phyloP scores from a whole-genome alignment of 2,113 vertebrate genomes.

The Madoqua kirkii region DNA sequence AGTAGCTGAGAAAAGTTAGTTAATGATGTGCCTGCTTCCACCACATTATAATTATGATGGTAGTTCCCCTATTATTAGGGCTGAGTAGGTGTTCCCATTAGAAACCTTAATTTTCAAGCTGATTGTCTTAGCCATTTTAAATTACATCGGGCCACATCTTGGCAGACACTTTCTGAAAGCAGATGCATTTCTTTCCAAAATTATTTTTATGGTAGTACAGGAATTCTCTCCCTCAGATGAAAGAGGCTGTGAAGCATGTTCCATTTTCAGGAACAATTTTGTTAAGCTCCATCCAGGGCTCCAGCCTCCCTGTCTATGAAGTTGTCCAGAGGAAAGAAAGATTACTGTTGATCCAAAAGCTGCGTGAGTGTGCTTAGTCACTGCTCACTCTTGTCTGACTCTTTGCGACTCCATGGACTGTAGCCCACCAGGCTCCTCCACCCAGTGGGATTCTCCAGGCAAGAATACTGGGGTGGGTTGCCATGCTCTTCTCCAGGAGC shows the following conservation, averaged over 20 bases:
- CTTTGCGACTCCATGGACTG: not conserved
- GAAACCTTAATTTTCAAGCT: slow-evolving; percentile 68
- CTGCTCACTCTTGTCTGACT: not conserved
- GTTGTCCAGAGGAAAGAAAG: not conserved
- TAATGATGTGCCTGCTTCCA: slow-evolving; percentile 70
- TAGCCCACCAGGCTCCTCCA: not conserved
- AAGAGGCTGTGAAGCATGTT: not conserved
- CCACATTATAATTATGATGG: slow-evolving; percentile 71
- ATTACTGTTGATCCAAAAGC: not conserved
- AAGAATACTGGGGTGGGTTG: not conserved
- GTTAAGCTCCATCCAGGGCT: not conserved
- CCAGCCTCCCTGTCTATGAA: not conserved
- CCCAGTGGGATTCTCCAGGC: not conserved
- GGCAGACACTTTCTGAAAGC: slow-evolving; percentile 53
- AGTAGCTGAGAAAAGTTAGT: slow-evolving; percentile 71
- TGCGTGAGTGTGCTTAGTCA: not conserved
- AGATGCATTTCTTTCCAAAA: slow-evolving; percentile 55
- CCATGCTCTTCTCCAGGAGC: not conserved
- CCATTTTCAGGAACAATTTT: not conserved
- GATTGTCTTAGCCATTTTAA: slow-evolving; percentile 71
- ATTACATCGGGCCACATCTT: slow-evolving; percentile 56
- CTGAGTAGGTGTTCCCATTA: slow-evolving; percentile 75
- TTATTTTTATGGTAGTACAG: slow-evolving; percentile 32
- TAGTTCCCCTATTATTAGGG: slow-evolving; percentile 75
- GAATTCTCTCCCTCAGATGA: not conserved